Percentiles rank a stretch among this genome's conserved stretches.
Evolutionary conservation across 2,113 vertebrate species (phyloP).

Genomic region (Amphiprion percula): DNA sequence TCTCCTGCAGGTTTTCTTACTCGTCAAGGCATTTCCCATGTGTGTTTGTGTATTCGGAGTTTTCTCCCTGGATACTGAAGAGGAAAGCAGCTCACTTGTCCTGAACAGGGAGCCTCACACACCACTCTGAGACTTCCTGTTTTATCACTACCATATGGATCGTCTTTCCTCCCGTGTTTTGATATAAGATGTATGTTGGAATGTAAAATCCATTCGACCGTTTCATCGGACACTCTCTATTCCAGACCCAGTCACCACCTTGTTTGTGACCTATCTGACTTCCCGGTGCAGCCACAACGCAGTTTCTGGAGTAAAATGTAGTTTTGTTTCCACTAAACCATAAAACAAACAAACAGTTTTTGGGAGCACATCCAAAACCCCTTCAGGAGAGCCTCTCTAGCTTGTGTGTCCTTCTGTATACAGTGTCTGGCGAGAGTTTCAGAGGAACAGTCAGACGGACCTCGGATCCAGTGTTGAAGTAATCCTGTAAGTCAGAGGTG

Average conservation of each 20-base stretch:
- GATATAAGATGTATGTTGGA: constrained; percentile 2
- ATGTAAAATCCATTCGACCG: constrained; percentile 20
- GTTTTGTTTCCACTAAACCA: constrained; percentile 29
- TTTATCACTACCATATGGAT: constrained; percentile 48
- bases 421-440: constrained; percentile 26
- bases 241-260: neutral
- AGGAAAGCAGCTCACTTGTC: constrained; percentile 30
- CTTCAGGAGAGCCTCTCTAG: neutral
- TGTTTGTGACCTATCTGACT: constrained; percentile 1
- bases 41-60: constrained; percentile 11
- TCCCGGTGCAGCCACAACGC: neutral
- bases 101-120: constrained; percentile 4
- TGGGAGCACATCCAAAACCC: constrained; percentile 12
- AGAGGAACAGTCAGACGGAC: constrained; percentile 15
- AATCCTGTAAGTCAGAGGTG: constrained; percentile 71
- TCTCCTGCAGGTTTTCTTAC: neutral
- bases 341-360: constrained; percentile 51
- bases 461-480: constrained; percentile 58
- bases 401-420: constrained; percentile 24
- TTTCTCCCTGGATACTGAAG: constrained; percentile 20
- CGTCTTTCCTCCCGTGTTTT: neutral
- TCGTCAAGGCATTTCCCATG: neutral
- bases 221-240: constrained; percentile 3
- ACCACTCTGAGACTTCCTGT: constrained; percentile 30
- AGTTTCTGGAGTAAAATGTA: neutral